These are phyloP conservation scores for Neopipo cinnamomea DNA, from an alignment of 2,113 vertebrate genomes.

Conservation along the genomic window DNA sequence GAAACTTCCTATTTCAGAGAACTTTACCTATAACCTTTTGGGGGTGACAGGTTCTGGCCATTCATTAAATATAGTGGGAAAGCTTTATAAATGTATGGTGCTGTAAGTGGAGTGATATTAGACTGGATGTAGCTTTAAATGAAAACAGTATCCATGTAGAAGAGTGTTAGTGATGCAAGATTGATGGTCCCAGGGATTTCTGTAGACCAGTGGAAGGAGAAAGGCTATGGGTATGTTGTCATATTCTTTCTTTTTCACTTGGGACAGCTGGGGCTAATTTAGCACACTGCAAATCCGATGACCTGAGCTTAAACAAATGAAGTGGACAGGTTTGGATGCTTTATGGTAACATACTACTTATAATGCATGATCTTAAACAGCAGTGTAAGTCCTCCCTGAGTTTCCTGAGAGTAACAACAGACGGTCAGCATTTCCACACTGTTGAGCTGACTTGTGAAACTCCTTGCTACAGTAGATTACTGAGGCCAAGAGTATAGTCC, in stretches of 20 bases:
- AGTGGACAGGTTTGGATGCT: not conserved
- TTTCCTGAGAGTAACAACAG: not conserved
- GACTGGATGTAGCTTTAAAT: not conserved
- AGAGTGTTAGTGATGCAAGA: not conserved
- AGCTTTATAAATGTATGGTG: not conserved
- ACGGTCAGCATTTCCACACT: not conserved
- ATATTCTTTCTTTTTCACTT: not conserved
- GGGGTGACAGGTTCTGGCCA: not conserved
- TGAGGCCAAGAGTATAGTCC: not conserved
- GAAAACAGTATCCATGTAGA: not conserved
- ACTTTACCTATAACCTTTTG: not conserved
- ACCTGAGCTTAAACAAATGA: not conserved
- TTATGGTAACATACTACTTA: not conserved
- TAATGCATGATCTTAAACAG: not conserved
- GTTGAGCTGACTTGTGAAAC: not conserved
- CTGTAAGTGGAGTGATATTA: not conserved
- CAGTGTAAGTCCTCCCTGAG: not conserved
- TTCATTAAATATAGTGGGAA: conserved; percentile 4
- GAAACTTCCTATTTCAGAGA: not conserved
- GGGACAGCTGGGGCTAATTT: not conserved
- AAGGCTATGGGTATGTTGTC: not conserved
- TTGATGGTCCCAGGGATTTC: not conserved
- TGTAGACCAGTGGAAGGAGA: not conserved
- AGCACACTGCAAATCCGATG: not conserved
- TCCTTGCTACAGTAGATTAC: not conserved